phyloP scores from a whole-genome alignment of 2,797 vertebrate genomes.

The Falco rusticolus region DNA sequence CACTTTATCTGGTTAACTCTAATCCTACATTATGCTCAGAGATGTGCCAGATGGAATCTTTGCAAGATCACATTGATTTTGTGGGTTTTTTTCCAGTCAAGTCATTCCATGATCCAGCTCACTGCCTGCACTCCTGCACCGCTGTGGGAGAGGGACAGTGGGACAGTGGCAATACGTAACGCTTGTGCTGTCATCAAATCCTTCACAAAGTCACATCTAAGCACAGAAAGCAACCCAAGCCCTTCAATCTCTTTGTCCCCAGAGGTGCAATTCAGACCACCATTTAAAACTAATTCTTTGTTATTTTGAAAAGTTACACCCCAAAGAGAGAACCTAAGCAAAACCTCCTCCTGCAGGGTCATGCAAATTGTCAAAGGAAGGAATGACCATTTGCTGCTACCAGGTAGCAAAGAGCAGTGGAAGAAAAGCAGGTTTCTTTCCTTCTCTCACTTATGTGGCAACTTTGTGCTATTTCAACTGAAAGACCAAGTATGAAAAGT shows the following conservation, averaged over 20 bases:
- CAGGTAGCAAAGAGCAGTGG: neutral
- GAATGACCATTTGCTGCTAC: neutral
- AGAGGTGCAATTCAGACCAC: fast-evolving
- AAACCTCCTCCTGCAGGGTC: neutral
- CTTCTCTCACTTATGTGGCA: neutral
- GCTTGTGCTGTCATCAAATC: neutral
- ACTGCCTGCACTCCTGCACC: neutral
- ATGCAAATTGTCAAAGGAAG: neutral
- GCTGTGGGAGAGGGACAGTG: neutral
- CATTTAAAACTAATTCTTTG: neutral
- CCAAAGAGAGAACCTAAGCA: neutral
- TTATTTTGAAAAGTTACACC: neutral
- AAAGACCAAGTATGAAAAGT: neutral
- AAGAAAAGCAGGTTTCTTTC: neutral
- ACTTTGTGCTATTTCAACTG: neutral
- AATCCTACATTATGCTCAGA: fast-evolving
- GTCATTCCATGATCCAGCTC: neutral
- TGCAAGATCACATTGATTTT: neutral
- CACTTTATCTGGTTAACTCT: neutral
- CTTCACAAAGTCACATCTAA: neutral
- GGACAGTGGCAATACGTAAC: neutral
- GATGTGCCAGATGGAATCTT: neutral
- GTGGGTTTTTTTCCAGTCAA: neutral
- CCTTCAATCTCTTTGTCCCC: neutral
- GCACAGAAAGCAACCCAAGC: neutral